phyloP scores from a whole-genome alignment of 1,140 invertebrate species.

The Nasonia vitripennis region DNA sequence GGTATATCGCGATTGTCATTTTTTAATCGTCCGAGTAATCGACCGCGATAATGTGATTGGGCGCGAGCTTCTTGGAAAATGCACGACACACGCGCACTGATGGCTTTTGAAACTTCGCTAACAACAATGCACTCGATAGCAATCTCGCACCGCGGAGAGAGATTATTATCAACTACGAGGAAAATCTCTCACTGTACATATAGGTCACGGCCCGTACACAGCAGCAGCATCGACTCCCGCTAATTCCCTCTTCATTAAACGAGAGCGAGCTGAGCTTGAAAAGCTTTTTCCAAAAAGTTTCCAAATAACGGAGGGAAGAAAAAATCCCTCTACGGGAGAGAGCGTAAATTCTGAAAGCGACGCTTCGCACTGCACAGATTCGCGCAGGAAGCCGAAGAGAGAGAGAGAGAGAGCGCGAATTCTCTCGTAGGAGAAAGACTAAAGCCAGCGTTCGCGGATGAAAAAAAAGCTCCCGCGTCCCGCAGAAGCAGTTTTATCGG shows the following conservation, averaged over 20 bases:
- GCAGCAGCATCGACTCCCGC: neutral
- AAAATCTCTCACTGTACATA: neutral
- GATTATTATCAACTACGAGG: neutral
- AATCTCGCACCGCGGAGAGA: neutral
- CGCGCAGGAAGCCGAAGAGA: neutral
- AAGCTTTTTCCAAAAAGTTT: neutral
- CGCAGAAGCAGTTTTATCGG: slow-evolving; percentile 19
- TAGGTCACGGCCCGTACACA: neutral
- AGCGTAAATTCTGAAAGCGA: neutral
- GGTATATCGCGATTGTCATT: slow-evolving; percentile 10
- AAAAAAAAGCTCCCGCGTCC: neutral
- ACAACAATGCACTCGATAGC: neutral
- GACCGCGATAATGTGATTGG: neutral
- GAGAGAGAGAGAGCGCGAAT: no score
- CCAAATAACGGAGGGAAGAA: neutral
- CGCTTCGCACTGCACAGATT: neutral
- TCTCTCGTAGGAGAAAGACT: neutral
- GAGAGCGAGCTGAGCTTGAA: neutral
- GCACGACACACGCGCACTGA: neutral
- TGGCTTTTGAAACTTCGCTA: neutral
- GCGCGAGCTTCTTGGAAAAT: no score
- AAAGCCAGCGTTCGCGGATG: neutral
- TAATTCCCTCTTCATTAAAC: neutral
- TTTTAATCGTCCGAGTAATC: slow-evolving; percentile 31
- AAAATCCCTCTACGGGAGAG: neutral